phyloP scores from a whole-genome alignment of 2,113 vertebrate species.

The Pogonocichla stellata region DNA sequence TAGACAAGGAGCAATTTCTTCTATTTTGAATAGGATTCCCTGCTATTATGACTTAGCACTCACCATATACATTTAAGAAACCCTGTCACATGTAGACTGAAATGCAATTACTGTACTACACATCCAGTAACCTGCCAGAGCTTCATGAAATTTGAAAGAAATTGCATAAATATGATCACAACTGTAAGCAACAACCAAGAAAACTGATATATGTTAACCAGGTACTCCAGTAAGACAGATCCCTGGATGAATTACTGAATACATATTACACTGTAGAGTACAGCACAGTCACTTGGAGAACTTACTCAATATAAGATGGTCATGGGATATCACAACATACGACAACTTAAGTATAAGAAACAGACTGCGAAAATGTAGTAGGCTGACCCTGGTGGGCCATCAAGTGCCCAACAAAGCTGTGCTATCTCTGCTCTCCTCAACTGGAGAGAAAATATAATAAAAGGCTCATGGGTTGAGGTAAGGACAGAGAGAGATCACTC shows the following conservation, averaged over 20 bases:
- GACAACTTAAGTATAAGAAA: neutral
- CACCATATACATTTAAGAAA: neutral
- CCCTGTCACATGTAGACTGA: neutral
- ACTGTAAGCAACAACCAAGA: neutral
- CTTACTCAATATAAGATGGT: neutral
- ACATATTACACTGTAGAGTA: neutral
- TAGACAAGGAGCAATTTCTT: neutral
- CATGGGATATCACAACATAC: neutral
- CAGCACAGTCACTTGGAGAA: neutral
- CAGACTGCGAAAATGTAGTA: neutral
- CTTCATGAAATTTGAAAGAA: neutral
- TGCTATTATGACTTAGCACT: neutral
- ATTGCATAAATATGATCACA: neutral
- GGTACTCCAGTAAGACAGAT: neutral
- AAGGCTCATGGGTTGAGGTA: accelerated
- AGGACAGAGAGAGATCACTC: neutral
- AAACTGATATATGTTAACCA: neutral
- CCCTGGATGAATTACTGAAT: neutral
- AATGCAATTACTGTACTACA: neutral
- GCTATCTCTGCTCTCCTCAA: neutral
- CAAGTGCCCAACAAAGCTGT: neutral
- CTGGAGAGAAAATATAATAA: neutral
- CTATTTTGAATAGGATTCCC: neutral
- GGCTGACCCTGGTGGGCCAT: neutral
- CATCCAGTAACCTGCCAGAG: neutral